These are phyloP conservation scores for Pangasianodon gigas DNA, from an alignment of 2,113 vertebrate species.

Conservation along the genomic window DNA sequence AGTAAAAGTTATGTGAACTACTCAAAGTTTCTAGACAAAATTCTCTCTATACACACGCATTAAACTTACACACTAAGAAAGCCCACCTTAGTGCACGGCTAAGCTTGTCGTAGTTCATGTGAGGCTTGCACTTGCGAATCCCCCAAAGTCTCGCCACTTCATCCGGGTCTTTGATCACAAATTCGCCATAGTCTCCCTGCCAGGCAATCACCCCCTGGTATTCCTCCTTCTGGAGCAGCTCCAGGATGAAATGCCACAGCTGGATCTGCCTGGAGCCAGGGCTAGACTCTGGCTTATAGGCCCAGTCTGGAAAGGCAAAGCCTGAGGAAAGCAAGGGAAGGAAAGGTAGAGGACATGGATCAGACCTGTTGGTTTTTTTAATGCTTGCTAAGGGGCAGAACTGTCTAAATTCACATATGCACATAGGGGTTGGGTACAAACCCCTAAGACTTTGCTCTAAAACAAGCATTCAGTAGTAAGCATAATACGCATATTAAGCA, in stretches of 20 bases:
- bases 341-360: conserved; percentile 58
- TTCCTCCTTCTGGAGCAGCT: conserved; percentile 90
- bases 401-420: conserved; percentile 64
- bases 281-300: conserved; percentile 90
- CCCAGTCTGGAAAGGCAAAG: conserved; percentile 92
- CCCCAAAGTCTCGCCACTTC: conserved; percentile 90
- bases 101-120: conserved; percentile 95
- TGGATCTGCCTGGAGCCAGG: conserved; percentile 84
- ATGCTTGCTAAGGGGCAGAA: conserved; percentile 44
- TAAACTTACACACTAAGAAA: not conserved
- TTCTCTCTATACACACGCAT: conserved; percentile 3
- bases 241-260: conserved; percentile 89
- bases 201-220: conserved; percentile 88
- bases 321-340: conserved; percentile 67
- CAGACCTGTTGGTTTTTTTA: conserved; percentile 63
- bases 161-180: conserved; percentile 90
- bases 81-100: conserved; percentile 85
- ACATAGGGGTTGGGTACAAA: conserved; percentile 68
- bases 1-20: not conserved
- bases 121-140: conserved; percentile 87
- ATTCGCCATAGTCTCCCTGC: conserved; percentile 92
- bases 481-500: not conserved
- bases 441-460: conserved; percentile 68
- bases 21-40: not conserved
- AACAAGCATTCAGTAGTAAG: not conserved